Conservation (phyloP, 2,797 vertebrate genomes). For the Anguilla obscura region DNA sequence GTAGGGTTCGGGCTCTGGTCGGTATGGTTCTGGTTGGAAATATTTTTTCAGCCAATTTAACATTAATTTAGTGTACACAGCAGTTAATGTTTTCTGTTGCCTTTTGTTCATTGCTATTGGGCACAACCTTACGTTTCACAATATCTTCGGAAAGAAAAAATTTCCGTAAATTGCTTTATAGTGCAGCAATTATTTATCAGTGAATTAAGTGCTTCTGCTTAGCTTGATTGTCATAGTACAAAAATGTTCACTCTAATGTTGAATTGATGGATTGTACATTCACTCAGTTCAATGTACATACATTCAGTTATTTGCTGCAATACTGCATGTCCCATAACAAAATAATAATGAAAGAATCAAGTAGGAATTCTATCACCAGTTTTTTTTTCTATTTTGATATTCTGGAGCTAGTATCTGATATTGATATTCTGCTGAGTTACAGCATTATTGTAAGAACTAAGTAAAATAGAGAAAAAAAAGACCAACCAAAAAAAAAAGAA, state of each 20-base stretch:
- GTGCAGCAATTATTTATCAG: not conserved
- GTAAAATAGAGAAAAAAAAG: constrained; percentile 43
- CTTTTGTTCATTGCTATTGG: constrained; percentile 12
- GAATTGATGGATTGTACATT: constrained; percentile 10
- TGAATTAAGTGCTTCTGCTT: not conserved
- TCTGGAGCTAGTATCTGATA: constrained; percentile 48
- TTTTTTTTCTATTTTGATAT: constrained; percentile 50
- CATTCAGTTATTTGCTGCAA: not conserved
- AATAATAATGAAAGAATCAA: constrained; percentile 43
- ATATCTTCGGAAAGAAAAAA: not conserved
- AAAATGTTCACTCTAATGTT: constrained; percentile 10
- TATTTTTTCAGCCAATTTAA: constrained; percentile 84
- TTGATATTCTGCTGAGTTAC: constrained; percentile 53
- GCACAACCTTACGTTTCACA: not conserved
- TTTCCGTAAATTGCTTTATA: not conserved
- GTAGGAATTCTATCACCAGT: constrained; percentile 54
- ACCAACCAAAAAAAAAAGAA: constrained; percentile 65
- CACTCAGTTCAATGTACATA: not conserved
- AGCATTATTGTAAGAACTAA: constrained; percentile 49
- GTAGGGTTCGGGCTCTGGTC: constrained; percentile 78
- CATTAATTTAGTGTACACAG: constrained; percentile 57
- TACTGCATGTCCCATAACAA: constrained; percentile 50
- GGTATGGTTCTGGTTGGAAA: constrained; percentile 89
- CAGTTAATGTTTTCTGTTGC: constrained; percentile 34
- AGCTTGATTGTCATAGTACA: constrained; percentile 4